phyloP scores from a whole-genome alignment of 2,888 invertebrate genomes.

The Himalopsyche tibetana region DNA sequence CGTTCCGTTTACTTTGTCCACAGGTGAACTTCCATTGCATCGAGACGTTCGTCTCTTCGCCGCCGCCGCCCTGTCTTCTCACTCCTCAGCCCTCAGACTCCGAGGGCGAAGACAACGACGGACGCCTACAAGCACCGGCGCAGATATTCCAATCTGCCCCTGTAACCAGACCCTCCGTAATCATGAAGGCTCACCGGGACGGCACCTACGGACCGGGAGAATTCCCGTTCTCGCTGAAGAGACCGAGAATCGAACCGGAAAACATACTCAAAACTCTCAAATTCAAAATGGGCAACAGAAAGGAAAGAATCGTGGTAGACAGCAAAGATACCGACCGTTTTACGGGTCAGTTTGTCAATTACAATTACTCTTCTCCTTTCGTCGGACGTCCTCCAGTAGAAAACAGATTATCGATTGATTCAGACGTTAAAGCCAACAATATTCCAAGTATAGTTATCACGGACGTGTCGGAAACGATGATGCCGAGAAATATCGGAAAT shows the following conservation, averaged over 20 bases:
- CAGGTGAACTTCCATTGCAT: conserved; percentile 72
- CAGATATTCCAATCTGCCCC: conserved; percentile 72
- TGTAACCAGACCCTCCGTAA: conserved; percentile 82
- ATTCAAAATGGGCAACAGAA: conserved; percentile 83
- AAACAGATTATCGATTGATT: background rate
- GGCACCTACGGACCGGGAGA: conserved; percentile 82
- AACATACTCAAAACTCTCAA: conserved; percentile 84
- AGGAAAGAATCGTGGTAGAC: conserved; percentile 80
- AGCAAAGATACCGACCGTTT: conserved; percentile 76
- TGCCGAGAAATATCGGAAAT: background rate
- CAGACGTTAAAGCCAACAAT: background rate
- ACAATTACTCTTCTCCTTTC: conserved; percentile 67
- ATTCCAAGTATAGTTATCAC: conserved; percentile 7
- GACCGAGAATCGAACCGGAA: conserved; percentile 70
- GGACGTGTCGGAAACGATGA: background rate
- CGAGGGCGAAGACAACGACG: conserved; percentile 81
- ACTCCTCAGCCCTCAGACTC: conserved; percentile 93
- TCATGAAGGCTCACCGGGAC: conserved; percentile 90
- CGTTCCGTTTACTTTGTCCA: conserved; percentile 72
- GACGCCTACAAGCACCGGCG: conserved; percentile 78
- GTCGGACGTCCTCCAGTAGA: conserved; percentile 65
- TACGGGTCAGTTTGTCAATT: conserved; percentile 69
- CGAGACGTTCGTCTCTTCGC: conserved; percentile 70
- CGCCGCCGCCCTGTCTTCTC: conserved; percentile 74
- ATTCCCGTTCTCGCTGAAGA: conserved; percentile 68